These are phyloP conservation scores for Stenodema calcarata DNA, from an alignment of 2,888 invertebrate species.

Conservation along the genomic window DNA sequence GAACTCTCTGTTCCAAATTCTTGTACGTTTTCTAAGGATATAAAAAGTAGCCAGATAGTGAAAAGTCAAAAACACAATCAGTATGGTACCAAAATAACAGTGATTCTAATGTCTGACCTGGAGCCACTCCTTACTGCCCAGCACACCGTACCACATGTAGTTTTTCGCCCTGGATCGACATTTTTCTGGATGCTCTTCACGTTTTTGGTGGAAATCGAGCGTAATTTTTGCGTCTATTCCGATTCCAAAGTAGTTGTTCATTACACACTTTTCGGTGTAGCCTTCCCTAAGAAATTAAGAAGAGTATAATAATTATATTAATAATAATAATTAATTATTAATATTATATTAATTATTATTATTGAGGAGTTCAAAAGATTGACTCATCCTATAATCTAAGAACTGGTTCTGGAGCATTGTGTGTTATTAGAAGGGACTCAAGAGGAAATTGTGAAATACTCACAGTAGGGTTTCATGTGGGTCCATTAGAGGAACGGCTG, in stretches of 20 bases:
- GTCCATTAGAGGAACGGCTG: slow-evolving; percentile 94
- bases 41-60: background rate
- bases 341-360: too few relatives aligned
- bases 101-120: slow-evolving; percentile 56
- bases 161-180: slow-evolving; percentile 92
- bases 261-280: slow-evolving; percentile 91
- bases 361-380: too few relatives aligned
- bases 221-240: slow-evolving; percentile 98
- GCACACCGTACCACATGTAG: slow-evolving; percentile 86
- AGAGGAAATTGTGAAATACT: too few relatives aligned
- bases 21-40: slow-evolving; percentile 83
- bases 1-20: slow-evolving; percentile 93
- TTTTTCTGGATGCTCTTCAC: slow-evolving; percentile 96
- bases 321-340: too few relatives aligned
- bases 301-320: background rate
- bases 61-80: too few relatives aligned
- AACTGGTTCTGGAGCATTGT: too few relatives aligned
- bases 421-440: too few relatives aligned
- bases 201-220: slow-evolving; percentile 93
- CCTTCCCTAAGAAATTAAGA: slow-evolving; percentile 70
- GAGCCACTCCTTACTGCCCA: slow-evolving; percentile 67
- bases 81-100: too few relatives aligned
- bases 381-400: too few relatives aligned
- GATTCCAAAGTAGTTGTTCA: slow-evolving; percentile 99
- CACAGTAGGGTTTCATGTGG: slow-evolving; percentile 82